Percentiles rank a stretch among this genome's conserved stretches.
Conservation (phyloP, 2,888 invertebrate species). For the Helobdella robusta region DNA sequence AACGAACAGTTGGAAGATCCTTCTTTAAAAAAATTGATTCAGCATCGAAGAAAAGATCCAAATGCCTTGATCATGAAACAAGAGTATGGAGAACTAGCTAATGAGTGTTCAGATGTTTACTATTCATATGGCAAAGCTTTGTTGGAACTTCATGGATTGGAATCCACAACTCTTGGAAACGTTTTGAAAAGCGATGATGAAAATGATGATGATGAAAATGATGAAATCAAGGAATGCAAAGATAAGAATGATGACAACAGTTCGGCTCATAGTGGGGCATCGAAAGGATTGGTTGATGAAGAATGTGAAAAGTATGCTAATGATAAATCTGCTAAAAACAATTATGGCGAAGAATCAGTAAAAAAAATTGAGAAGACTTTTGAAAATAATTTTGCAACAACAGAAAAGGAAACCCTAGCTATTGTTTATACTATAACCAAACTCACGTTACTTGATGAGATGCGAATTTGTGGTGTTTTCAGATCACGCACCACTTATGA, state of each 20-base stretch:
- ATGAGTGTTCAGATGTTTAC: conserved; percentile 80
- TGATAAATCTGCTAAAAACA: conserved; percentile 24
- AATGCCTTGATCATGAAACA: too few relatives aligned
- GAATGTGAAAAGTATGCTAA: conserved; percentile 16
- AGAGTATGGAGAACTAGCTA: conserved; percentile 69
- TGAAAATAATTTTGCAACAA: too few relatives aligned
- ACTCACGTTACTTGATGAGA: too few relatives aligned
- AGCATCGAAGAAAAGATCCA: too few relatives aligned
- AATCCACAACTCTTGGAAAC: conserved; percentile 73
- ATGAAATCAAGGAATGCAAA: conserved; percentile 10
- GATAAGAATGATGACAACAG: not conserved
- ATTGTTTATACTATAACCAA: too few relatives aligned
- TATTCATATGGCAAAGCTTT: conserved; percentile 70
- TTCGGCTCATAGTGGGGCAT: conserved; percentile 9
- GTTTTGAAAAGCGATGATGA: conserved; percentile 48
- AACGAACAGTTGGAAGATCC: too few relatives aligned
- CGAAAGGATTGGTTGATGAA: conserved; percentile 26
- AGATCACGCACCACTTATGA: too few relatives aligned
- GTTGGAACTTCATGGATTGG: conserved; percentile 71
- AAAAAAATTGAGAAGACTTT: conserved; percentile 15
- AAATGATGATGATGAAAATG: conserved; percentile 35
- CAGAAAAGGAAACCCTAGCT: too few relatives aligned
- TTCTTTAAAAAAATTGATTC: too few relatives aligned
- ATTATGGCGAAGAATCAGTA: conserved; percentile 28
- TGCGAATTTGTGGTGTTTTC: too few relatives aligned